phyloP scores from a whole-genome alignment of 2,888 invertebrate genomes.

The Leptinotarsa rubiginosa region DNA sequence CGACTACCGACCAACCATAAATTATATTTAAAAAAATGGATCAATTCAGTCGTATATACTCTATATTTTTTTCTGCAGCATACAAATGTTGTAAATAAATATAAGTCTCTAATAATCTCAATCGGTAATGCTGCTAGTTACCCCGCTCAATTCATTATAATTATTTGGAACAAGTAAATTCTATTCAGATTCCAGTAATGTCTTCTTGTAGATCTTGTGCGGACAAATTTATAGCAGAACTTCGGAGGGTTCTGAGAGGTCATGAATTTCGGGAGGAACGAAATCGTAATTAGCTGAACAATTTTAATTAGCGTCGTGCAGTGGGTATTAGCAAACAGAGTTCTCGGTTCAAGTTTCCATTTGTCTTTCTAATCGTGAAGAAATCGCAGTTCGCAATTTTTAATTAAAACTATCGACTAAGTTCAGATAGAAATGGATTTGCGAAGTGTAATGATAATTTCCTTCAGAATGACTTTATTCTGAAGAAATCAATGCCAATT shows the following conservation, averaged over 20 bases:
- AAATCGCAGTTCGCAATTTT: slow-evolving; percentile 46
- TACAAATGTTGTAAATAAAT: too few species aligned
- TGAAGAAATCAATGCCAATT: too few species aligned
- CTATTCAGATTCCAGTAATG: neutral
- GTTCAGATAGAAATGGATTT: neutral
- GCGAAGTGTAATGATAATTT: neutral
- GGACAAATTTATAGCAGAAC: slow-evolving; percentile 41
- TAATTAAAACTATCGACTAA: slow-evolving; percentile 43
- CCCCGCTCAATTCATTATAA: too few species aligned
- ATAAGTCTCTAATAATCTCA: too few species aligned
- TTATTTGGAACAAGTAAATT: neutral
- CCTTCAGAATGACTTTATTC: too few species aligned
- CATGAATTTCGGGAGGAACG: slow-evolving; percentile 41
- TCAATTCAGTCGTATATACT: too few species aligned
- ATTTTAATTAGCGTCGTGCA: slow-evolving; percentile 53
- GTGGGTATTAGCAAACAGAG: slow-evolving; percentile 50
- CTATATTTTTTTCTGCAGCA: too few species aligned
- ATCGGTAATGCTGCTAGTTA: too few species aligned
- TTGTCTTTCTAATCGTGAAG: slow-evolving; percentile 49
- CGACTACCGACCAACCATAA: too few species aligned
- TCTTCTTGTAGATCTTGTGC: slow-evolving; percentile 37
- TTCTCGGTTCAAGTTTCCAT: slow-evolving; percentile 48
- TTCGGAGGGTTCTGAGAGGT: slow-evolving; percentile 35
- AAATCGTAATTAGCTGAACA: slow-evolving; percentile 52
- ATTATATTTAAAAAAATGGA: too few species aligned